These are phyloP conservation scores for Kryptolebias ocellatus DNA, from an alignment of 2,797 vertebrate genomes.

Conservation along the genomic window DNA sequence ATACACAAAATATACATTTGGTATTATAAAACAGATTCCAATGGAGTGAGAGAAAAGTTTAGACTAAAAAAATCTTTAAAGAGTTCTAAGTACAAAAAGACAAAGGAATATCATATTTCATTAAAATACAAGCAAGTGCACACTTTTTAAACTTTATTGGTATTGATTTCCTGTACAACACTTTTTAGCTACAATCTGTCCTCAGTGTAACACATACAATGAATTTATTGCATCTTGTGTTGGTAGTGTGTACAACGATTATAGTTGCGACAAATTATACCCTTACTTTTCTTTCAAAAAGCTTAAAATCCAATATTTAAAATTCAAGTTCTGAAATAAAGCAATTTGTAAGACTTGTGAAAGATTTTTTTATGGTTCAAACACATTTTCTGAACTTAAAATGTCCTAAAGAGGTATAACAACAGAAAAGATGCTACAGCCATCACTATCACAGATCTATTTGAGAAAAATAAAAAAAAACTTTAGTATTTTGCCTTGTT, in stretches of 20 bases:
- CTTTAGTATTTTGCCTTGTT: background rate
- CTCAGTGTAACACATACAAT: no score
- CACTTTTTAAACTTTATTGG: no score
- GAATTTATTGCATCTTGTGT: background rate
- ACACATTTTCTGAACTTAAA: background rate
- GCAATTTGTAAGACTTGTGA: background rate
- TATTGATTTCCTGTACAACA: no score
- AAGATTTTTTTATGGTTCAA: background rate
- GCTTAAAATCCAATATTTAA: no score
- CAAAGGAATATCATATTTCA: no score
- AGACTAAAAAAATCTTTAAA: background rate
- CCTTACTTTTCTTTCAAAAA: no score
- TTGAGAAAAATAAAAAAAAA: background rate
- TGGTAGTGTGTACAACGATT: background rate
- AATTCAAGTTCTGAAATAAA: no score
- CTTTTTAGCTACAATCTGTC: no score
- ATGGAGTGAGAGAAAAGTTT: background rate
- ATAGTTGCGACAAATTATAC: background rate
- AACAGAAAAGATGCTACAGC: background rate
- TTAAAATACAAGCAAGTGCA: no score
- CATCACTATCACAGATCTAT: background rate
- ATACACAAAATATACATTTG: background rate
- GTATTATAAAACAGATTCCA: constrained; percentile 1
- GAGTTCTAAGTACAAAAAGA: no score
- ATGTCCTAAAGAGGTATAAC: background rate